Percentiles rank a stretch among this genome's conserved stretches.
Conservation (phyloP, 2,797 vertebrate genomes). For the Argyrosomus regius region DNA sequence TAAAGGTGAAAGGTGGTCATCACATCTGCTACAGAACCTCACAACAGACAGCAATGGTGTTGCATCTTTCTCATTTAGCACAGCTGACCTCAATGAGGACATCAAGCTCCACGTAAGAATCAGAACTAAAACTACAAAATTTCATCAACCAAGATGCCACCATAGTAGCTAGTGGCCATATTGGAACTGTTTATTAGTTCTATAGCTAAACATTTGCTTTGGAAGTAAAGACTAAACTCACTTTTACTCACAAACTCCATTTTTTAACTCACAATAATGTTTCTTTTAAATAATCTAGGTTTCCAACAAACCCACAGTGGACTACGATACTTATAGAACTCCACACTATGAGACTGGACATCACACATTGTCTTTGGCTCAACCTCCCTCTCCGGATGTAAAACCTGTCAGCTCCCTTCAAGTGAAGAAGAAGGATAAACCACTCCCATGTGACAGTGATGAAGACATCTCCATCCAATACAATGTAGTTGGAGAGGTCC, state of each 20-base stretch:
- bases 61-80: constrained; percentile 71
- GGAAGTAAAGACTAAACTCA: not conserved
- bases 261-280: not conserved
- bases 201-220: not conserved
- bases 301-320: not conserved
- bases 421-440: constrained; percentile 45
- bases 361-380: not conserved
- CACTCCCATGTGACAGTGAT: constrained; percentile 67
- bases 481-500: constrained; percentile 68
- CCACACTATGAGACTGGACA: not conserved
- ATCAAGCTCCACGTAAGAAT: constrained; percentile 58
- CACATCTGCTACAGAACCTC: constrained; percentile 58
- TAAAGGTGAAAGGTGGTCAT: constrained; percentile 37
- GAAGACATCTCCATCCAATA: constrained; percentile 67
- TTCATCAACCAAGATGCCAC: no score
- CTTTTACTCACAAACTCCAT: no score
- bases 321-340: rapidly evolving
- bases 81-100: not conserved
- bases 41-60: constrained; percentile 76
- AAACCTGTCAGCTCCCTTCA: constrained; percentile 71
- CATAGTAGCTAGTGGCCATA: not conserved
- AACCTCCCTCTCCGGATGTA: constrained; percentile 33
- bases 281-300: constrained; percentile 45
- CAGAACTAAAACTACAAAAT: no score
- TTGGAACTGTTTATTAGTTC: not conserved